A percentile compares a stretch with the other conserved stretches of the same genome.
Evolutionary conservation across 2,797 vertebrate species (phyloP).

Genomic region (Megaceryle alcyon): DNA sequence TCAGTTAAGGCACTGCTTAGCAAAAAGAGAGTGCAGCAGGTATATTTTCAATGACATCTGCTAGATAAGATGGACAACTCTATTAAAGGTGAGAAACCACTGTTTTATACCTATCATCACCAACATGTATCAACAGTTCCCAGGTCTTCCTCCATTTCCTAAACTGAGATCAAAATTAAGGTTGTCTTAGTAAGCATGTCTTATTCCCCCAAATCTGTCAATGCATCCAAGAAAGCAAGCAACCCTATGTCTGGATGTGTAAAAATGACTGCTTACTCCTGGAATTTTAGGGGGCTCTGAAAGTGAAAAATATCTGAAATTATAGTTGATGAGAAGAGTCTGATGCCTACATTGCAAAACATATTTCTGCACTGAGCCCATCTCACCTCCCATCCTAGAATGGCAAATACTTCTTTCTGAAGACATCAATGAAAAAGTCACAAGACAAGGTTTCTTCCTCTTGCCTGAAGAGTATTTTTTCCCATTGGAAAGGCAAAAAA

Average conservation of each 20-base stretch:
- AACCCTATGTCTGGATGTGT: not conserved
- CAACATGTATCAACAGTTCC: not conserved
- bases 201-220: not conserved
- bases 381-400: not conserved
- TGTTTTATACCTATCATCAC: not conserved
- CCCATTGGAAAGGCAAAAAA: not conserved
- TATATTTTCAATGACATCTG: constrained; percentile 59
- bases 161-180: not conserved
- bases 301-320: not conserved
- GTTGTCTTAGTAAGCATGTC: not conserved
- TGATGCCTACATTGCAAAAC: not conserved
- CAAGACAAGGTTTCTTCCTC: not conserved
- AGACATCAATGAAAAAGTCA: not conserved
- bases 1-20: not conserved
- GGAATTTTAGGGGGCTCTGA: not conserved
- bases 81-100: not conserved
- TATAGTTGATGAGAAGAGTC: not conserved
- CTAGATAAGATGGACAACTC: constrained; percentile 23
- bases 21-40: not conserved
- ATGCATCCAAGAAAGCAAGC: not conserved
- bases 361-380: not conserved
- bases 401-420: not conserved
- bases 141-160: not conserved
- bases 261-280: not conserved
- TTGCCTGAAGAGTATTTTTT: not conserved